phyloP scores from a whole-genome alignment of 2,113 vertebrate species.

The Prionailurus bengalensis region DNA sequence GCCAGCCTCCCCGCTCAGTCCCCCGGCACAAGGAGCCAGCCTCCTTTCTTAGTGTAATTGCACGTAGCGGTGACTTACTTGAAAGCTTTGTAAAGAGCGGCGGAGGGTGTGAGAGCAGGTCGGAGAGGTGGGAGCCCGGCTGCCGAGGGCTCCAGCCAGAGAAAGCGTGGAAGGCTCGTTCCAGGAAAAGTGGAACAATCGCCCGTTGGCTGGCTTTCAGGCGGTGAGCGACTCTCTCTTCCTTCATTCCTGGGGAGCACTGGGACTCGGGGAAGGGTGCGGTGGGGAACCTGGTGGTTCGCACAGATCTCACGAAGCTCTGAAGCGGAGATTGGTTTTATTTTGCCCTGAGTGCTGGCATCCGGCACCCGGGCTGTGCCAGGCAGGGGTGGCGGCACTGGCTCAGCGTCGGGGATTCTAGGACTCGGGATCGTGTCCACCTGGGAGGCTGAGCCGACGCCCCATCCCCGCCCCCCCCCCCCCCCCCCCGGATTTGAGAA shows the following conservation, averaged over 20 bases:
- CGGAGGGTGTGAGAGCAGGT: slow-evolving; percentile 65
- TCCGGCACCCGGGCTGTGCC: not conserved
- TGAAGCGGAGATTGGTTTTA: not conserved
- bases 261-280: not conserved
- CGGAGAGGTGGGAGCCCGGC: slow-evolving; percentile 66
- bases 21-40: not conserved
- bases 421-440: not conserved
- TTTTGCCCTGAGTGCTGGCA: rapidly evolving
- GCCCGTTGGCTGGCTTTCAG: slow-evolving; percentile 20
- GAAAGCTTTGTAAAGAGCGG: slow-evolving; percentile 27
- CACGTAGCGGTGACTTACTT: slow-evolving; percentile 1
- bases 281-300: not conserved
- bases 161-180: slow-evolving; percentile 47
- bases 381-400: not conserved
- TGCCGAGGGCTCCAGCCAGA: not conserved
- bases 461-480: not conserved
- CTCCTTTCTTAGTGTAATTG: not conserved
- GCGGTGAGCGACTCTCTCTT: slow-evolving; percentile 64
- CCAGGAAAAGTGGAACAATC: slow-evolving; percentile 67
- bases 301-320: not conserved
- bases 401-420: not conserved
- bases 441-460: not conserved
- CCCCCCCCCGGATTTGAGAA: not conserved
- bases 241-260: not conserved
- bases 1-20: not conserved